Base-by-base conservation (phyloP, 2,113 vertebrate genomes). In the Ophiodon elongatus region DNA sequence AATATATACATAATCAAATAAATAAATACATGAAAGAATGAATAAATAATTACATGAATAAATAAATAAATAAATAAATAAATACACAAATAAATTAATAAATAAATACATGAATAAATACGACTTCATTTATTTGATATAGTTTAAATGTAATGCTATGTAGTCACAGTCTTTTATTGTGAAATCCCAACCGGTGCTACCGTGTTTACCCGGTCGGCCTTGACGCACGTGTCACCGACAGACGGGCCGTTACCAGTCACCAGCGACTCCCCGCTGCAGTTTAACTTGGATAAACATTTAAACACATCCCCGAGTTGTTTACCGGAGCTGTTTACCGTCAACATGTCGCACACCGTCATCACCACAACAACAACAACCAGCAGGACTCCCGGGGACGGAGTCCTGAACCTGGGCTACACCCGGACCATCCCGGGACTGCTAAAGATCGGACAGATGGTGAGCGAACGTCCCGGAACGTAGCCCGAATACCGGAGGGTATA, bases 371-470 rank as follows among this genome's bases (percentile, higher is more conserved):
- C 85, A 0, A 82, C 84, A 0, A 74, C 79, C 8, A 76, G 83
- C 39, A 74, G 91, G 69, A 77, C 94, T 9, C 79, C 92, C 76
- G 87, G 45, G 6, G 93, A 89, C 66, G 35, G 91, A 0, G 33
- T 80, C 65, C 60, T 95, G 33, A 93, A 95, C 87, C 0, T 79
- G 65, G 93, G 89, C 37, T 96, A 95, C 87, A 84, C 73, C 52
- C 92, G 90, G 3, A 94, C 94, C 87, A 86, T 91, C 67, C 87
- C 91, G 4, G 96, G 95, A 5, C 75, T 95, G 63, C 93, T 96
- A 8, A 94, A 96, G 85, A 68, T 93, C 14, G 93, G 91, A 29
- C 95, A 96, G 87, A 87, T 94, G 92, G 95, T 96, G 91, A 95
- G 92, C 45, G 35, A 1, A 35, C 37, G 37, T 37, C 7, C 37